Percentiles rank a stretch among this genome's conserved stretches.
phyloP scores from a whole-genome alignment of 2,797 vertebrate species.

The Hemitrygon akajei region DNA sequence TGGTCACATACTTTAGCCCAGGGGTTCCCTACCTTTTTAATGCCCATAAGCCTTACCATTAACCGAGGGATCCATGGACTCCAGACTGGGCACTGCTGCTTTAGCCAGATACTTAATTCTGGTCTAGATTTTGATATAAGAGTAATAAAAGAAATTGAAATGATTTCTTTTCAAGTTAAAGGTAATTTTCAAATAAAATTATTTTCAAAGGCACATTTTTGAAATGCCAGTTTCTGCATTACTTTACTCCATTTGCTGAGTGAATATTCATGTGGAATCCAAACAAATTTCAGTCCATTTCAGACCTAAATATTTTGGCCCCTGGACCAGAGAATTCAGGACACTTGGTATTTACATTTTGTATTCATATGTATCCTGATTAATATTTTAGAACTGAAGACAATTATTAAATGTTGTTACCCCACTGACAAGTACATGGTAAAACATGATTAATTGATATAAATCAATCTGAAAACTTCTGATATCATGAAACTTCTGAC shows the following conservation, averaged over 20 bases:
- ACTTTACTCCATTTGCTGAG: no score
- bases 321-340: not conserved
- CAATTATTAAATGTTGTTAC: not conserved
- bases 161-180: not conserved
- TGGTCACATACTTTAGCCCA: not conserved
- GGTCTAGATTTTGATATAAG: not conserved
- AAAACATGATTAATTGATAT: not conserved
- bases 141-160: not conserved
- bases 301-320: not conserved
- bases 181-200: not conserved
- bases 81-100: no score
- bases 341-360: not conserved
- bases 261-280: no score
- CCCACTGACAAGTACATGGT: not conserved
- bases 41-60: no score
- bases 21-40: no score
- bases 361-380: not conserved
- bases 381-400: not conserved
- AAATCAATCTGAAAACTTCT: not conserved
- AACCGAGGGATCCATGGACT: no score
- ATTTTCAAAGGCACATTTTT: not conserved
- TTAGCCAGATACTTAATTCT: not conserved
- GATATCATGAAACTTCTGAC: no score
- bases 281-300: not conserved
- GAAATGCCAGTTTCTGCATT: no score